phyloP scores from a whole-genome alignment of 2,888 invertebrate genomes.

The Conops quadrifasciatus region DNA sequence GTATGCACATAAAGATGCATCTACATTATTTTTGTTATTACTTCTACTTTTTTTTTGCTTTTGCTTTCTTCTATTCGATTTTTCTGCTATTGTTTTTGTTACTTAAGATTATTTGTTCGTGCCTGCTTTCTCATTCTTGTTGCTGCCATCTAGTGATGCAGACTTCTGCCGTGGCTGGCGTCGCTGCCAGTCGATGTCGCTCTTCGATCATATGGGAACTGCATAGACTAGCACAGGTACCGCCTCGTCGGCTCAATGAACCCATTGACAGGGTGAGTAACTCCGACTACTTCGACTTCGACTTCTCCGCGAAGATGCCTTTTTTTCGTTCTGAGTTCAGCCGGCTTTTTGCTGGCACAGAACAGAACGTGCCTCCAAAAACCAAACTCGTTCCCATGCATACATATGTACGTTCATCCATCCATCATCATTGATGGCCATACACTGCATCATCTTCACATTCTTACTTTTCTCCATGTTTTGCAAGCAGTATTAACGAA shows the following conservation, averaged over 20 bases:
- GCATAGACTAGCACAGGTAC: neutral
- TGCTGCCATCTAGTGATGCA: neutral
- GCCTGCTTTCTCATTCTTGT: neutral
- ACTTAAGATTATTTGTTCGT: neutral
- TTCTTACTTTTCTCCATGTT: no score
- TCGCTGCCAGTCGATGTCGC: neutral
- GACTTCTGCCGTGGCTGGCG: neutral
- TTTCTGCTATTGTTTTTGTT: constrained; percentile 7
- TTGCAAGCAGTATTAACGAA: no score
- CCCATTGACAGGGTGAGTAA: constrained; percentile 15
- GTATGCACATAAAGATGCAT: no score
- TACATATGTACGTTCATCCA: no score
- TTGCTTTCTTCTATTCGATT: neutral
- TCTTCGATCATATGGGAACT: neutral
- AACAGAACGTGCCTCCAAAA: no score
- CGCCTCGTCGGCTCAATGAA: constrained; percentile 20
- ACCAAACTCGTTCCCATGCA: no score
- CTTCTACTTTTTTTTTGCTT: neutral
- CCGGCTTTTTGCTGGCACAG: no score
- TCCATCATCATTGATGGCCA: no score
- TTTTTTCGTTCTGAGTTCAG: neutral
- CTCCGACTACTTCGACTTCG: neutral
- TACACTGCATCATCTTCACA: no score
- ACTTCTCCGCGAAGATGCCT: neutral
- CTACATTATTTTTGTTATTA: neutral